phyloP scores from a whole-genome alignment of 2,888 invertebrate genomes.

The Spialia ferax region DNA sequence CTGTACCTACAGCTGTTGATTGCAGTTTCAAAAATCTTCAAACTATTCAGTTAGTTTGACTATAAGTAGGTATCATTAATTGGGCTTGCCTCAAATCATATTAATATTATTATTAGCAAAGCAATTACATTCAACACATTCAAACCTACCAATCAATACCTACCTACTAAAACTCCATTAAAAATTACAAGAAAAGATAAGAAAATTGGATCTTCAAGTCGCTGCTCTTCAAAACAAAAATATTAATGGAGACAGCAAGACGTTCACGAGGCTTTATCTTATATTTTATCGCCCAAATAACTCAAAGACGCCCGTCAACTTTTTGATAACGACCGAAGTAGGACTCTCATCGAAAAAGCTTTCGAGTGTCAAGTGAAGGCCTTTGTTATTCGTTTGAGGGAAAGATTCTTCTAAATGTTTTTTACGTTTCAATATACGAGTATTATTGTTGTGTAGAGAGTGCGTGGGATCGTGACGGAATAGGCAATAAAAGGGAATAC shows the following conservation, averaged over 20 bases:
- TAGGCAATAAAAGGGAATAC: background rate
- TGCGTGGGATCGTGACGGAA: background rate
- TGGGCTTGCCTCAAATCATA: too few relatives aligned
- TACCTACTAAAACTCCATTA: too few relatives aligned
- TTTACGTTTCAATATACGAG: background rate
- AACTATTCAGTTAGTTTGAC: too few relatives aligned
- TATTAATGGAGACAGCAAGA: constrained; percentile 22
- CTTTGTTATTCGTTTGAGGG: constrained; percentile 23
- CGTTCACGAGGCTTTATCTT: constrained; percentile 25
- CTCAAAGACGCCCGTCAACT: constrained; percentile 18
- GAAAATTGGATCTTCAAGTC: too few relatives aligned
- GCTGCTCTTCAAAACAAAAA: too few relatives aligned
- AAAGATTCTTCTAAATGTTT: constrained; percentile 11
- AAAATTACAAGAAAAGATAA: background rate
- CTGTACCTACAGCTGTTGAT: too few relatives aligned
- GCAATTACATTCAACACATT: too few relatives aligned
- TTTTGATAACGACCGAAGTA: constrained; percentile 17
- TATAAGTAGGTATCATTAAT: too few relatives aligned
- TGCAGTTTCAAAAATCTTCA: too few relatives aligned
- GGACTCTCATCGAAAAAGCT: constrained; percentile 13
- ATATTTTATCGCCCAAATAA: constrained; percentile 28
- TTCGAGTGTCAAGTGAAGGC: constrained; percentile 12
- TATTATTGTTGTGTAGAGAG: constrained; percentile 4
- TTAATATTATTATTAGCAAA: too few relatives aligned
- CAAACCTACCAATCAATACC: background rate